Percentiles rank a stretch among this genome's conserved stretches.
phyloP scores from a whole-genome alignment of 2,888 invertebrate genomes.

The Hirtodrosophila confusa region DNA sequence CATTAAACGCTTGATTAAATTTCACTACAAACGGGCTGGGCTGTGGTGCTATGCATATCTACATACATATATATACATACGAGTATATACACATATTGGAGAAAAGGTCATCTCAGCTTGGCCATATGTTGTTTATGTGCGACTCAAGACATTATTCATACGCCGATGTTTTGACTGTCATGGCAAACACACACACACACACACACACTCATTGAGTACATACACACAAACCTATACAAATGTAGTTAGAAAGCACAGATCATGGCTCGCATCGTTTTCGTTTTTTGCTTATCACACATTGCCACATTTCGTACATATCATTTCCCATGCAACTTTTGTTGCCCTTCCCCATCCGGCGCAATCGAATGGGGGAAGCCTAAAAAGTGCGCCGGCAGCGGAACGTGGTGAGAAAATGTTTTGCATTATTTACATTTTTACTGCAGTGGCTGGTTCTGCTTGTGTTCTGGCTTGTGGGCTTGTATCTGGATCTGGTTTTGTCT shows the following conservation, averaged over 20 bases:
- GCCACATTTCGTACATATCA: conserved; percentile 65
- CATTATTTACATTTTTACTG: conserved; percentile 70
- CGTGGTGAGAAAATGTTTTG: conserved; percentile 80
- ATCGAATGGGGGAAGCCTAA: conserved; percentile 67
- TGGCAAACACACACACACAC: conserved; percentile 12
- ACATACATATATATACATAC: conserved; percentile 27
- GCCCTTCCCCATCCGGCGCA: conserved; percentile 50
- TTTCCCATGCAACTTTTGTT: conserved; percentile 61
- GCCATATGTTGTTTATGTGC: conserved; percentile 43
- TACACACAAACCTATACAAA: not conserved
- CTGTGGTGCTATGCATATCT: conserved; percentile 32
- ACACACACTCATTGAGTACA: too few relatives aligned
- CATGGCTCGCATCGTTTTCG: conserved; percentile 13
- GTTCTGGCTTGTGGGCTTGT: conserved; percentile 23
- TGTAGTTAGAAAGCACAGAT: conserved; percentile 65
- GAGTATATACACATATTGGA: conserved; percentile 12
- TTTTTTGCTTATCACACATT: conserved; percentile 50
- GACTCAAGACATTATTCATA: conserved; percentile 17
- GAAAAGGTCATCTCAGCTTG: conserved; percentile 56
- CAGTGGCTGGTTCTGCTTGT: conserved; percentile 25
- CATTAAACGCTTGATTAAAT: conserved; percentile 82
- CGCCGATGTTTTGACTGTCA: conserved; percentile 29
- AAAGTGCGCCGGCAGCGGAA: conserved; percentile 71
- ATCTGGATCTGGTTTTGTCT: conserved; percentile 22
- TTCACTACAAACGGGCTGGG: conserved; percentile 78